Conservation (phyloP, 2,113 vertebrate species). For the Donacobius atricapilla region DNA sequence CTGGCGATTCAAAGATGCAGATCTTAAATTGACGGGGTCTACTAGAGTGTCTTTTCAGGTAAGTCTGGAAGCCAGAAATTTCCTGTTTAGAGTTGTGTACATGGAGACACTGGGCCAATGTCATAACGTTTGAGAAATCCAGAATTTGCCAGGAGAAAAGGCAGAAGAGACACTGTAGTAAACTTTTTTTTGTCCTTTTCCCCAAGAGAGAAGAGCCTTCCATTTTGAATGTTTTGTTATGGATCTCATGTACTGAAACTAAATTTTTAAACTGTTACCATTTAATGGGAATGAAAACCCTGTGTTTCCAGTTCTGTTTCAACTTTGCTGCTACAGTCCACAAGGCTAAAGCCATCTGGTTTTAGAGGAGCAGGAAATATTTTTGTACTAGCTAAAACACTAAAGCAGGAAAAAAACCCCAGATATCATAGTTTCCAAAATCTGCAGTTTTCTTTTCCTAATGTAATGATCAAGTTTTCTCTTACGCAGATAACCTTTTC, state of each 20-base stretch:
- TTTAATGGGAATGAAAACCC: background rate
- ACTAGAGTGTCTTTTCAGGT: background rate
- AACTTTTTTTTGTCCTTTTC: background rate
- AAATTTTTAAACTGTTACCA: background rate
- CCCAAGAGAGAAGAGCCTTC: background rate
- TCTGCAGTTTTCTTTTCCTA: slow-evolving; percentile 9
- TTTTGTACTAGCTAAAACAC: background rate
- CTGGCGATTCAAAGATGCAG: background rate
- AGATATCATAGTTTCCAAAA: slow-evolving; percentile 20
- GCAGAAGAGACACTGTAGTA: background rate
- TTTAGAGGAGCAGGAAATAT: slow-evolving; percentile 23
- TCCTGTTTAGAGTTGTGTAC: background rate
- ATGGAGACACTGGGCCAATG: background rate
- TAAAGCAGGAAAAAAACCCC: background rate
- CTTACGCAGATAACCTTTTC: slow-evolving; percentile 8
- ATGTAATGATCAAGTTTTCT: background rate
- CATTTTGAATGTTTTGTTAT: background rate
- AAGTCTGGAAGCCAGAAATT: background rate
- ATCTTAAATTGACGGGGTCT: background rate
- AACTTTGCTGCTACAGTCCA: background rate
- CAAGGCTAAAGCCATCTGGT: background rate
- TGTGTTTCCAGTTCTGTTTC: background rate
- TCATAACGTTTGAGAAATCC: background rate
- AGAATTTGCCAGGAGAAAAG: background rate
- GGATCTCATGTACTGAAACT: background rate